Evolutionary conservation across 2,888 invertebrate genomes (phyloP).

Genomic region (Harmothoe impar): DNA sequence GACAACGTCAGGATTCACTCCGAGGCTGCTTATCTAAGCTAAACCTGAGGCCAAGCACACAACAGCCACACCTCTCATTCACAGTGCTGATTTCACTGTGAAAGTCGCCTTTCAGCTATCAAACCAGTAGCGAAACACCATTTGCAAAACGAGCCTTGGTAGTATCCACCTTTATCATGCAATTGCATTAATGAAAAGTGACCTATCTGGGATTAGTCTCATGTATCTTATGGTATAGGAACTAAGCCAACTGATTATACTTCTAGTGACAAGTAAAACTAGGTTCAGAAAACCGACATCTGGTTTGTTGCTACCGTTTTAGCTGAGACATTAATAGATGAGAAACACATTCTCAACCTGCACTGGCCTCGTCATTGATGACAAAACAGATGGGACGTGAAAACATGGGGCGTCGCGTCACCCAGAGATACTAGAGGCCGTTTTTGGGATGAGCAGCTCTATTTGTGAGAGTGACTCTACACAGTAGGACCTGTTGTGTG

Average conservation of each 20-base stretch:
- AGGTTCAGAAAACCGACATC: too few relatives aligned
- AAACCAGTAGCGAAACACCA: too few relatives aligned
- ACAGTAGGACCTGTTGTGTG: not conserved
- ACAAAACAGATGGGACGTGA: not conserved
- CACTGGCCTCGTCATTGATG: not conserved
- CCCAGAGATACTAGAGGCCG: not conserved
- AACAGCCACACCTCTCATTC: not conserved
- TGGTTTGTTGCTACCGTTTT: too few relatives aligned
- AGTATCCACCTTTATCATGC: too few relatives aligned
- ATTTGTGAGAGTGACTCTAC: too few relatives aligned
- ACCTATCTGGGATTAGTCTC: too few relatives aligned
- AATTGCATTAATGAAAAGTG: too few relatives aligned
- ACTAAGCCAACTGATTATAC: too few relatives aligned
- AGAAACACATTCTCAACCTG: not conserved
- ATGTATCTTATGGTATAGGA: too few relatives aligned
- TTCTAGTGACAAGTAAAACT: too few relatives aligned
- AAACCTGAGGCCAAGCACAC: not conserved
- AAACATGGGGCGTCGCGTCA: not conserved
- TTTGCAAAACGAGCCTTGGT: too few relatives aligned
- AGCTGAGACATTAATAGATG: not conserved
- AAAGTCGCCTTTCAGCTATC: too few relatives aligned
- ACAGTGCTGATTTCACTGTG: not conserved
- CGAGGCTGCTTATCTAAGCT: slow-evolving; percentile 6
- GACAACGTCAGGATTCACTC: not conserved
- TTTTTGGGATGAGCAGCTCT: not conserved